Conservation (phyloP, 2,888 invertebrate species). For the Phengaris alcon region DNA sequence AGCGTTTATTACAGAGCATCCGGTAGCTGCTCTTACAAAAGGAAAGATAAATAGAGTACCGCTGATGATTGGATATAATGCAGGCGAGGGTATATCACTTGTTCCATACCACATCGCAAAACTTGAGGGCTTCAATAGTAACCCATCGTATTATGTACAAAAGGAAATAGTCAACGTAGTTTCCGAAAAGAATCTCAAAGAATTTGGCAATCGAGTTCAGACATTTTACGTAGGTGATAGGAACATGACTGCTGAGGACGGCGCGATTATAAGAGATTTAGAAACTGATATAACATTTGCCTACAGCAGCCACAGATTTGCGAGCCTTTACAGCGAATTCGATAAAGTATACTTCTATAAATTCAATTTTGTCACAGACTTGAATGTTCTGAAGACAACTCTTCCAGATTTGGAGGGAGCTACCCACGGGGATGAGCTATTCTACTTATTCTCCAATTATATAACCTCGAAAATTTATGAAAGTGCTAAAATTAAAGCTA, state of each 20-base stretch:
- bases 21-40: conserved; percentile 41
- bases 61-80: conserved; percentile 45
- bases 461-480: conserved; percentile 48
- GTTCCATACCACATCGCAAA: conserved; percentile 39
- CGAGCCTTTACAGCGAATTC: conserved; percentile 37
- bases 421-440: conserved; percentile 59
- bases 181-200: conserved; percentile 35
- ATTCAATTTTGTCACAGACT: conserved; percentile 44
- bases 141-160: conserved; percentile 42
- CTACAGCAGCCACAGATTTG: conserved; percentile 43
- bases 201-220: conserved; percentile 43
- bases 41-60: conserved; percentile 45
- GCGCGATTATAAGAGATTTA: conserved; percentile 37
- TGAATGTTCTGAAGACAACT: conserved; percentile 43
- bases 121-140: conserved; percentile 40
- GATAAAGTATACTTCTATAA: conserved; percentile 41
- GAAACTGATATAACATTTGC: conserved; percentile 42
- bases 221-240: conserved; percentile 44
- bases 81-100: conserved; percentile 44
- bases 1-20: conserved; percentile 45
- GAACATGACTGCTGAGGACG: conserved; percentile 40
- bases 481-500: conserved; percentile 45
- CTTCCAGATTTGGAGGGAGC: conserved; percentile 46
- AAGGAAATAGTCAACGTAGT: conserved; percentile 40
- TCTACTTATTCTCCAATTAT: conserved; percentile 54